phyloP scores from a whole-genome alignment of 2,888 invertebrate species.

The Drosophila atripex region DNA sequence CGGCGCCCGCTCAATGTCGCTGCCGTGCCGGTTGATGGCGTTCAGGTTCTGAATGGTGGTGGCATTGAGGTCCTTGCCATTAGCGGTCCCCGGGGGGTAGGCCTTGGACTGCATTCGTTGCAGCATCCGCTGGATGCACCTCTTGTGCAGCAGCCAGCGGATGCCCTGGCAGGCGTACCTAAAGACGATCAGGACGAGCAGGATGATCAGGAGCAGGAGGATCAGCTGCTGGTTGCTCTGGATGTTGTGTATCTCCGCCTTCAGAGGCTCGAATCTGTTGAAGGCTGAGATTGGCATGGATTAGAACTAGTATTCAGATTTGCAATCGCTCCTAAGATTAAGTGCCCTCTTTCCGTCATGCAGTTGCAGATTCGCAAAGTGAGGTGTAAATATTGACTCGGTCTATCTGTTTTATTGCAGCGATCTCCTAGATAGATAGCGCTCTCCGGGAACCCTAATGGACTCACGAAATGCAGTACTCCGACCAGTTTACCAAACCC shows the following conservation, averaged over 20 bases:
- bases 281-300: conserved; percentile 53
- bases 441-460: not conserved
- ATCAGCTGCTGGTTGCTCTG: conserved; percentile 73
- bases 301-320: not conserved
- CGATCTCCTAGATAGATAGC: not conserved
- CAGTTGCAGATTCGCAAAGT: not conserved
- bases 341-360: not conserved
- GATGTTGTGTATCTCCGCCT: conserved; percentile 74
- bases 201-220: conserved; percentile 70
- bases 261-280: conserved; percentile 66
- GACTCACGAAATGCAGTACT: not conserved
- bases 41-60: conserved; percentile 81
- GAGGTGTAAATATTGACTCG: not conserved
- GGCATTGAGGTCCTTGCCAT: conserved; percentile 75
- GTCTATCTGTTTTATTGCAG: not conserved
- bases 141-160: conserved; percentile 71
- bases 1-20: conserved; percentile 78
- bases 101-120: conserved; percentile 66
- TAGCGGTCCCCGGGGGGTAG: conserved; percentile 31
- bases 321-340: not conserved
- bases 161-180: conserved; percentile 71
- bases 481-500: not conserved
- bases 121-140: conserved; percentile 61
- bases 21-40: conserved; percentile 68
- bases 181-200: conserved; percentile 69